Evolutionary conservation across 2,888 invertebrate species (phyloP), one percentile per base, ranked within the genome.

Genomic region (Tenthredo scrophulariae): DNA sequence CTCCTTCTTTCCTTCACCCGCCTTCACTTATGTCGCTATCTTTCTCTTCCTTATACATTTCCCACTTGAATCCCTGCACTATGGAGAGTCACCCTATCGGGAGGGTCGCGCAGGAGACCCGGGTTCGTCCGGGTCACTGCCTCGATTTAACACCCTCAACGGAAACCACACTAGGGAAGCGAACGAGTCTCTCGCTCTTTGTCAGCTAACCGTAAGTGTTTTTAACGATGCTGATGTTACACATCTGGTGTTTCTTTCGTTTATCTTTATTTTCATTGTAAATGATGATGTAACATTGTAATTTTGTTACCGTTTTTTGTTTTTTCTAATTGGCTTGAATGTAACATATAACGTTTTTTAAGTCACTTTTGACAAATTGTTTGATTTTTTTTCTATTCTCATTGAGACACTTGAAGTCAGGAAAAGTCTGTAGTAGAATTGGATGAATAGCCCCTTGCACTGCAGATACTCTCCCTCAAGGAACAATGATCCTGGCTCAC

Each of bases 11-110:
- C 50, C 80, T 84, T 72, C 74, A 85, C 80, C 84, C 85, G 40
- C 74, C 50, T 70, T 79, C 84, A 85, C 79, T 86, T 85, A 74
- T 79, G 40, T 50, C 77, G 50, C 84, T 77, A 70, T 67, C 29
- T 18, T 67, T 67, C 67, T 67, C 33, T 67, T 33, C 33, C 67
- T 26, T 2, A 54, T 54, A 62, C 62, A 22, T 62, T 26, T 70
- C 18, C 72, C 26, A 74, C 72, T 74, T 43, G 2, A 74, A 43
- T 43, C 43, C 72, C 40, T 43, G 72, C 40, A 43, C 40, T 74
- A 22, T 67, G 72, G 72, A 74, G 77, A 74, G 77, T 77, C 77
- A 77, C 50, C n/a, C 77, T 77, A 54, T 43, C 77, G 77, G 33
- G 46, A 50, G 77, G 46, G 74, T 74, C 74, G 74, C 74, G 43